Percentiles rank a stretch among this genome's conserved stretches.
Evolutionary conservation across 2,113 vertebrate genomes (phyloP).

Genomic region (Pseudopodoces humilis): DNA sequence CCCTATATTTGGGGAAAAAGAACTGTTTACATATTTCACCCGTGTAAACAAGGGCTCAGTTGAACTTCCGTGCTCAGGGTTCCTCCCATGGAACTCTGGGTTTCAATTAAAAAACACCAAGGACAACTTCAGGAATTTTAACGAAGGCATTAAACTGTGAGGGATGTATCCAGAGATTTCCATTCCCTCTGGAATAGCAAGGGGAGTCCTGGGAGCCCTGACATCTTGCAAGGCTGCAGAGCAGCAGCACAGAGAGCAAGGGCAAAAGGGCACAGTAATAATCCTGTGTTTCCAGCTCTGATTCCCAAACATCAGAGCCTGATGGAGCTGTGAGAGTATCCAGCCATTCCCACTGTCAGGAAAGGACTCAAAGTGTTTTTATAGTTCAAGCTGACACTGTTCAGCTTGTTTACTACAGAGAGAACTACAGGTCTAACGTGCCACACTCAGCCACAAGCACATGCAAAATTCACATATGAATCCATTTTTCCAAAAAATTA

Average conservation of each 20-base stretch:
- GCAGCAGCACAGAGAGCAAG: neutral
- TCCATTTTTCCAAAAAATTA: accelerated
- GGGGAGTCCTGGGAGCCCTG: neutral
- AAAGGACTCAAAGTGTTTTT: accelerated
- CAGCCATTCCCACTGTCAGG: neutral
- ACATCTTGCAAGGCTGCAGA: neutral
- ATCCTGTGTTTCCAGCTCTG: neutral
- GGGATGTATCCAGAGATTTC: neutral
- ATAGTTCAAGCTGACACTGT: too few relatives aligned
- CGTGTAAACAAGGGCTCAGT: neutral
- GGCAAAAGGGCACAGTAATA: neutral
- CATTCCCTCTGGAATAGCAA: neutral
- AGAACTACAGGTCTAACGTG: accelerated
- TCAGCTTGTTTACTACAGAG: neutral
- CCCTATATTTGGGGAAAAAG: neutral
- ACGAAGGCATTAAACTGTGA: accelerated
- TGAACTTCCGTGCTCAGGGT: neutral
- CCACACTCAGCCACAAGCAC: accelerated
- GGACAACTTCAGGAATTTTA: neutral
- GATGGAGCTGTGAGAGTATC: accelerated
- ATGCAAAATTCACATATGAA: neutral
- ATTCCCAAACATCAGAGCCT: neutral
- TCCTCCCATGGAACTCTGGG: neutral
- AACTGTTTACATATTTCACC: neutral
- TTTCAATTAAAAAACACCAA: neutral